phyloP scores from a whole-genome alignment of 2,113 vertebrate species.

The Raja brachyura region DNA sequence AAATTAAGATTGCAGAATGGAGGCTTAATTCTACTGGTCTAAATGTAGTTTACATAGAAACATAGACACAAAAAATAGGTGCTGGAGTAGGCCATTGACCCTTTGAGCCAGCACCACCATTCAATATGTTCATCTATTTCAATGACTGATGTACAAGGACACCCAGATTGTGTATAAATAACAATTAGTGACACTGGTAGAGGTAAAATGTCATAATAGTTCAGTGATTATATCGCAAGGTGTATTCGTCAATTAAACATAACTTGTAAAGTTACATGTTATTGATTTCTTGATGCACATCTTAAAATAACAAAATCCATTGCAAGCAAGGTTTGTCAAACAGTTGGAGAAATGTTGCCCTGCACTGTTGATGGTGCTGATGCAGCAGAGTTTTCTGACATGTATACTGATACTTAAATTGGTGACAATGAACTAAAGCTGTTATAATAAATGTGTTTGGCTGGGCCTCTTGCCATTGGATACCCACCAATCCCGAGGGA shows the following conservation, averaged over 20 bases:
- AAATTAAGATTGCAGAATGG: background rate
- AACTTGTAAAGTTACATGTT: background rate
- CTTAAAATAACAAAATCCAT: background rate
- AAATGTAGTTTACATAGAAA: background rate
- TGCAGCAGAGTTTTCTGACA: background rate
- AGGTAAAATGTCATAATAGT: background rate
- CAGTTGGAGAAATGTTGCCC: background rate
- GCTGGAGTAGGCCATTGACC: too few species aligned
- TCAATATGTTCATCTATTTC: too few species aligned
- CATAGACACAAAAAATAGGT: too few species aligned
- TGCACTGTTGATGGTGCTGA: background rate
- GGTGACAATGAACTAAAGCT: background rate
- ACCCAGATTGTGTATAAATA: background rate
- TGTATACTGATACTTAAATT: background rate
- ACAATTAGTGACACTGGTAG: background rate
- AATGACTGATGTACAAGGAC: too few species aligned
- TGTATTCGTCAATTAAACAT: background rate
- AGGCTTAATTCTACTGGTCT: background rate
- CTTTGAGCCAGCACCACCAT: too few species aligned
- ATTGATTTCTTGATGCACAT: background rate
- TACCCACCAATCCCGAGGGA: background rate
- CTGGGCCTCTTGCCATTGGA: background rate
- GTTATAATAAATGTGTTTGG: background rate
- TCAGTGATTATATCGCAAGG: background rate
- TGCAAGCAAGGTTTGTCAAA: background rate